phyloP scores from a whole-genome alignment of 2,113 vertebrate genomes.

The Coptodon rendalli region DNA sequence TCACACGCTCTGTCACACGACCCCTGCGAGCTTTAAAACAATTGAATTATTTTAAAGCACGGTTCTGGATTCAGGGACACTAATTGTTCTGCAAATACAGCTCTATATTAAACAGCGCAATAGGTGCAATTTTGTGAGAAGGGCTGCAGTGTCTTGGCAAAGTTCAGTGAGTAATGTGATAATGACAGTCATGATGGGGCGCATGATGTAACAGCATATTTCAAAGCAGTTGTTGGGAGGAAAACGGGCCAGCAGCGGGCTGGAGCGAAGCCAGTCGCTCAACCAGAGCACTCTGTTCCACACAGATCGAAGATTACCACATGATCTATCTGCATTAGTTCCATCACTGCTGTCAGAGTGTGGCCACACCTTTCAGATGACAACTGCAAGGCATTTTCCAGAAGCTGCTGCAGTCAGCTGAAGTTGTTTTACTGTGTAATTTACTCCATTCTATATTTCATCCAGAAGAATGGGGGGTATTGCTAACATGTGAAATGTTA shows the following conservation, averaged over 20 bases:
- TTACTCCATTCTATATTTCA: background rate
- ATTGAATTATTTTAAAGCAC: background rate
- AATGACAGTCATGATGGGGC: conserved; percentile 26
- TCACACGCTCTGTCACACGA: background rate
- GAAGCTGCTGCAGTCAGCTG: conserved; percentile 8
- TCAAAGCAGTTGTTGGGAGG: conserved; percentile 21
- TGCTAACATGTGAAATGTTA: background rate
- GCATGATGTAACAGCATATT: conserved; percentile 32
- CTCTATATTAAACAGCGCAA: background rate
- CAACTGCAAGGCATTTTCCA: conserved; percentile 29
- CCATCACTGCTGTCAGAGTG: conserved; percentile 9
- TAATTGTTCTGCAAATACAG: background rate
- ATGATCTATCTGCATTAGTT: background rate
- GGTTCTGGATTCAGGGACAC: background rate
- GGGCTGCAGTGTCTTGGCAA: background rate
- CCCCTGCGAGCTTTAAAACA: background rate
- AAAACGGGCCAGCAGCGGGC: background rate
- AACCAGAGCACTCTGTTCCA: background rate
- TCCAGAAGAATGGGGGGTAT: background rate
- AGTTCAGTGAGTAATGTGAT: conserved; percentile 7
- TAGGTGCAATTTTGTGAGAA: background rate
- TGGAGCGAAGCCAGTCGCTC: conserved; percentile 6
- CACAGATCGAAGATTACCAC: conserved; percentile 14
- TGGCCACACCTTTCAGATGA: conserved; percentile 23
- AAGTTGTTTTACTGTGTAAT: background rate